Evolutionary conservation across 2,888 invertebrate species (phyloP), one percentile per base, ranked within the genome.

Genomic region (Rotaria macrura): DNA sequence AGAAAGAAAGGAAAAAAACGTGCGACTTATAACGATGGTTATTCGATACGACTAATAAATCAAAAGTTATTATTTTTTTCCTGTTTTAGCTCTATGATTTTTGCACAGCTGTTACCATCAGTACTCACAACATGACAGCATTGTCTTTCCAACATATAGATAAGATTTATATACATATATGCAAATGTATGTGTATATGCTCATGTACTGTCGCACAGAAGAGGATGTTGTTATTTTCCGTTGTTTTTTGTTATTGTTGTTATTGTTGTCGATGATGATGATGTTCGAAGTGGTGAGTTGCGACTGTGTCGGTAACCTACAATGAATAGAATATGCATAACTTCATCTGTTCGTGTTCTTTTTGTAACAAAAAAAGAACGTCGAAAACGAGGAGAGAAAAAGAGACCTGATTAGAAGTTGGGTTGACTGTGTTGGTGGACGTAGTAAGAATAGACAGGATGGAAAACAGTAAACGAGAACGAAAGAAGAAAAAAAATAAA

Each of bases 381-480:
- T 65, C 34, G 65, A 65, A 65, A 34, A 65, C 34, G 20, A 65
- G 29, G 38, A 65, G 3, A 65, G 34, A 65, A 17, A 57, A 34
- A 65, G 65, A 34, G 34, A 65, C 65, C 23, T 65, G 65, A 65
- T 65, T 38, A 65, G 65, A 4, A 65, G 65, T 34, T 65, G 65
- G 65, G 29, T 65, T 65, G 65, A 65, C 65, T 65, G 34, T 65
- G 34, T 65, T 34, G 2, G 65, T 65, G 34, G 65, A 65, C 34
- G 65, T 34, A 65, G 38, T 65, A 34, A 34, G 65, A 65, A 34
- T 17, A 65, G 65, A 20, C 65, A 65, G 65, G 34, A 65, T 65
- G 65, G 65, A 65, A 65, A 65, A 65, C 65, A 65, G 65, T 65
- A 34, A 38, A 65, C 38, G 65, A 65, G 65, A 65, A 65, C 65